Conservation (phyloP, 2,888 invertebrate species). For the Meliscaeva auricollis region DNA sequence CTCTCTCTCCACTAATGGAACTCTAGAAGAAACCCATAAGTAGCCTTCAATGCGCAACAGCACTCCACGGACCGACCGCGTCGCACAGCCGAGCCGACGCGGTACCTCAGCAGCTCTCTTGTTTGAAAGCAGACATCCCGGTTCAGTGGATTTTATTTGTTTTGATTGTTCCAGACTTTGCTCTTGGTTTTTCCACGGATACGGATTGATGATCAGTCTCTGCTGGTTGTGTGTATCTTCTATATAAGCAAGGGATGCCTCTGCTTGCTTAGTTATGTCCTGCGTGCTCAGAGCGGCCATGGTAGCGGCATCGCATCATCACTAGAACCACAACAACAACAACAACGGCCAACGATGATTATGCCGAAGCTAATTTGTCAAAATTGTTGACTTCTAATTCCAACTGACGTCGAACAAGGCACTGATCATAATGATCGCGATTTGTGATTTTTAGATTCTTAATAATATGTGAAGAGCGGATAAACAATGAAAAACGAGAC, state of each 20-base stretch:
- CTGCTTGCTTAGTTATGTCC: slow-evolving; percentile 41
- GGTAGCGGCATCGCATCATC: no score
- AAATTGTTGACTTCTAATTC: slow-evolving; percentile 77
- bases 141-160: slow-evolving; percentile 65
- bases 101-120: slow-evolving; percentile 9
- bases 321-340: slow-evolving; percentile 7
- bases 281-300: slow-evolving; percentile 35
- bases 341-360: slow-evolving; percentile 55
- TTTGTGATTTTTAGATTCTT: slow-evolving; percentile 76
- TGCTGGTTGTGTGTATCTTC: background rate
- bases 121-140: slow-evolving; percentile 58
- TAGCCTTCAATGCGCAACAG: no score
- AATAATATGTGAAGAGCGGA: slow-evolving; percentile 76
- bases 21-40: slow-evolving; percentile 59
- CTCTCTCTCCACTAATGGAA: slow-evolving; percentile 29
- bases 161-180: slow-evolving; percentile 63
- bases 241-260: slow-evolving; percentile 45
- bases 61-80: no score
- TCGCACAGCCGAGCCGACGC: slow-evolving; percentile 26
- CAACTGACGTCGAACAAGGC: slow-evolving; percentile 76
- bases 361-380: slow-evolving; percentile 76
- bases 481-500: slow-evolving; percentile 73
- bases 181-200: slow-evolving; percentile 62
- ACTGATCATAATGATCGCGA: slow-evolving; percentile 75
- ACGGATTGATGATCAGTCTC: slow-evolving; percentile 59